phyloP scores from a whole-genome alignment of 2,888 invertebrate species.

The Peribatodes rhomboidaria region DNA sequence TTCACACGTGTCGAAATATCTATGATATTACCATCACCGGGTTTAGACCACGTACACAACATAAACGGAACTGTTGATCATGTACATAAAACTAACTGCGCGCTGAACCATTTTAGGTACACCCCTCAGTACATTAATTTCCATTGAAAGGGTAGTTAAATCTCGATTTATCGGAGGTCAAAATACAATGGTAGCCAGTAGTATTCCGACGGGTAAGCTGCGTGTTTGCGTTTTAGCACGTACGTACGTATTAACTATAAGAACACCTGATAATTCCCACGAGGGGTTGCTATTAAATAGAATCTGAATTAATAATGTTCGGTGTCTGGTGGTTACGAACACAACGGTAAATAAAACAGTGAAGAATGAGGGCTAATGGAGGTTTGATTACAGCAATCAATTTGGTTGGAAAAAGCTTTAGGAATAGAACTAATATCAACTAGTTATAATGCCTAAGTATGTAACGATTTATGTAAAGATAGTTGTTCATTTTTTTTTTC shows the following conservation, averaged over 20 bases:
- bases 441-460: not conserved
- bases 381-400: constrained; percentile 31
- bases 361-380: constrained; percentile 30
- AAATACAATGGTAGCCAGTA: constrained; percentile 38
- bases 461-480: too few species aligned
- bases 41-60: constrained; percentile 33
- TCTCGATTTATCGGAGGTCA: constrained; percentile 39
- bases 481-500: too few species aligned
- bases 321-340: constrained; percentile 16
- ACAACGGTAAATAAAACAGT: constrained; percentile 29
- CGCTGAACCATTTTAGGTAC: constrained; percentile 28
- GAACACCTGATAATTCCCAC: constrained; percentile 53
- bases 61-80: constrained; percentile 37
- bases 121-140: constrained; percentile 29
- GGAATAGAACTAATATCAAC: not conserved
- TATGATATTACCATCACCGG: constrained; percentile 27
- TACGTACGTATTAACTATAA: constrained; percentile 42
- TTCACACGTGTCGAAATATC: constrained; percentile 33
- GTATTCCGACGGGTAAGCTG: constrained; percentile 36
- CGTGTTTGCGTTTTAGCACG: constrained; percentile 49
- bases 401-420: constrained; percentile 12
- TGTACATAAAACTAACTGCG: constrained; percentile 38
- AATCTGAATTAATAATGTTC: constrained; percentile 30
- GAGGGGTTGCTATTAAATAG: constrained; percentile 25
- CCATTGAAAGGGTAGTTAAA: constrained; percentile 28